Evolutionary conservation across 2,113 vertebrate species (phyloP).

Genomic region (Siniperca knerii): DNA sequence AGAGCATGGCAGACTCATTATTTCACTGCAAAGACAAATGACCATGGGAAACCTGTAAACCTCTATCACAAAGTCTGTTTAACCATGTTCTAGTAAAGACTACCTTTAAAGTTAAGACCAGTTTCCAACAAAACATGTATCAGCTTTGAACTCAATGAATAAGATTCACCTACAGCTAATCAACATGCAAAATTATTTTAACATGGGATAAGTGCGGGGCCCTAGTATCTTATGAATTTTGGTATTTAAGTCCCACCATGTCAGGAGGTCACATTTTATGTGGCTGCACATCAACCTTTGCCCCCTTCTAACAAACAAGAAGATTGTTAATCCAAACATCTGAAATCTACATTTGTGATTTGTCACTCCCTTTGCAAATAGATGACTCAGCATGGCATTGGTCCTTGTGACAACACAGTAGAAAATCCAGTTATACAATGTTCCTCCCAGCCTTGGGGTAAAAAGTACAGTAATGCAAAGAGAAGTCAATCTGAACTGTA

Average conservation of each 20-base stretch:
- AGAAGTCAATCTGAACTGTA: background rate
- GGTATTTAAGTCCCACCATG: background rate
- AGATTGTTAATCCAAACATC: background rate
- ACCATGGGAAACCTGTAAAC: slow-evolving; percentile 23
- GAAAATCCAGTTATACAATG: slow-evolving; percentile 41
- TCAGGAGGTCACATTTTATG: background rate
- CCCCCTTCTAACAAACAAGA: background rate
- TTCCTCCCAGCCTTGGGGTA: slow-evolving; percentile 31
- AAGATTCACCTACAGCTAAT: background rate
- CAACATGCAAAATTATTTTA: background rate
- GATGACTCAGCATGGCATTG: slow-evolving; percentile 69
- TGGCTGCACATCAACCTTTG: background rate
- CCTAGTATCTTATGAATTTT: background rate
- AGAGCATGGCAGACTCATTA: slow-evolving; percentile 49
- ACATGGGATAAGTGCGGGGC: background rate
- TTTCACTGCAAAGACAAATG: slow-evolving; percentile 46
- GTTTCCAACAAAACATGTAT: background rate
- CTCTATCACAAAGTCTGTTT: background rate
- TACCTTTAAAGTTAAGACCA: background rate
- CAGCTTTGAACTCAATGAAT: background rate
- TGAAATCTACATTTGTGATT: slow-evolving; percentile 28
- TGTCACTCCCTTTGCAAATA: slow-evolving; percentile 57
- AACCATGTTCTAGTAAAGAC: background rate
- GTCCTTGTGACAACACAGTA: slow-evolving; percentile 13
- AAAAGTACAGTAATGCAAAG: slow-evolving; percentile 1